These are phyloP conservation scores for Mugil cephalus DNA, from an alignment of 2,113 vertebrate genomes.

Conservation along the genomic window DNA sequence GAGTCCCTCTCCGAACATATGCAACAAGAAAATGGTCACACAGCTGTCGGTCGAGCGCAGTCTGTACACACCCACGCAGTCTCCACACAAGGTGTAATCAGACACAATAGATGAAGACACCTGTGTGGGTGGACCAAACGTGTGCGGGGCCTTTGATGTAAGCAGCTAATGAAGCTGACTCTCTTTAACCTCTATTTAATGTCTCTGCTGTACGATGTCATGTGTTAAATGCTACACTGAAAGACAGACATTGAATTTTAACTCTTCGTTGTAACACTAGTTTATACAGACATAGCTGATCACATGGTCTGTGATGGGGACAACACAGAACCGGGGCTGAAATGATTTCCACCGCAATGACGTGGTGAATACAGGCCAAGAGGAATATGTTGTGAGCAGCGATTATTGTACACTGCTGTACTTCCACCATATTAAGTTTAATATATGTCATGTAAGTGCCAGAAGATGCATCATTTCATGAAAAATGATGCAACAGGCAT, in stretches of 20 bases:
- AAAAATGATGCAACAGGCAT: no score
- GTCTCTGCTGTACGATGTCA: slow-evolving; percentile 11
- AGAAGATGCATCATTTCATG: no score
- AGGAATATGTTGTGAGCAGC: no score
- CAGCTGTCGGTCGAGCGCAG: slow-evolving; percentile 24
- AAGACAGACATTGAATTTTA: background rate
- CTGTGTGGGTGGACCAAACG: slow-evolving; percentile 37
- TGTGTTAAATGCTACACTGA: slow-evolving; percentile 8
- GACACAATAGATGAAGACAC: slow-evolving; percentile 21
- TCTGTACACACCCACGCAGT: slow-evolving; percentile 14
- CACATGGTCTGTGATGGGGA: no score
- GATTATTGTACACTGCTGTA: no score
- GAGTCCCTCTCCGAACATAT: slow-evolving; percentile 8
- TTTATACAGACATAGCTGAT: no score
- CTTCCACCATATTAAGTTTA: no score
- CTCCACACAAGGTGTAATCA: slow-evolving; percentile 28
- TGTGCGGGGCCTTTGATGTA: slow-evolving; percentile 22
- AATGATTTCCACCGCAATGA: no score
- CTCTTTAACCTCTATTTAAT: slow-evolving; percentile 17
- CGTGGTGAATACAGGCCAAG: no score
- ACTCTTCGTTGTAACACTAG: no score
- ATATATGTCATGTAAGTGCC: no score
- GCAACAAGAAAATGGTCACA: slow-evolving; percentile 15
- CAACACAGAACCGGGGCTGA: no score
- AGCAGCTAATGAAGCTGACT: slow-evolving; percentile 13